phyloP scores from a whole-genome alignment of 2,888 invertebrate species.

The Imbricaverruca yamaguchii region DNA sequence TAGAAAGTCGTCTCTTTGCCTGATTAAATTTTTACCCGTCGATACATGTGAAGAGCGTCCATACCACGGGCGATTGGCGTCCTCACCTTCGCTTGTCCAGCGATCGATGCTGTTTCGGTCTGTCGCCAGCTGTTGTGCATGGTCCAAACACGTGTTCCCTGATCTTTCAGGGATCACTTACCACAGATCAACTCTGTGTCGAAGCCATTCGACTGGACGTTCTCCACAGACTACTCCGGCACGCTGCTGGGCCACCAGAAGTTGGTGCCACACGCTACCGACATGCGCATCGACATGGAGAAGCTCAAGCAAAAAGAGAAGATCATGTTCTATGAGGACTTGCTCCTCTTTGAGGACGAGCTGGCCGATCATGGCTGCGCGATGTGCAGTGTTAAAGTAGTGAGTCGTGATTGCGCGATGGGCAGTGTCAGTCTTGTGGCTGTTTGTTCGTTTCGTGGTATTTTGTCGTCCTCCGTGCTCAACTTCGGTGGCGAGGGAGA shows the following conservation, averaged over 20 bases:
- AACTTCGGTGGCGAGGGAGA: too few relatives aligned
- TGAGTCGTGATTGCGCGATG: constrained; percentile 47
- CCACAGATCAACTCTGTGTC: constrained; percentile 58
- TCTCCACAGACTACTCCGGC: constrained; percentile 84
- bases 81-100: too few relatives aligned
- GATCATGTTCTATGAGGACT: constrained; percentile 88
- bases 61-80: too few relatives aligned
- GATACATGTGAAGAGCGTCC: too few relatives aligned
- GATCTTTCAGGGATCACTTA: constrained; percentile 54
- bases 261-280: constrained; percentile 44
- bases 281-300: constrained; percentile 75
- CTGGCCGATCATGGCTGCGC: constrained; percentile 96
- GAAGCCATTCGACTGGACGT: constrained; percentile 96
- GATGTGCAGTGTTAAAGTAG: constrained; percentile 83
- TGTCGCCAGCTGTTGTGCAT: neutral
- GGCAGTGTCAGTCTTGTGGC: too few relatives aligned
- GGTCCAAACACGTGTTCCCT: too few relatives aligned
- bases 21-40: too few relatives aligned
- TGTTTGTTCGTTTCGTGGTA: too few relatives aligned
- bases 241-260: constrained; percentile 44
- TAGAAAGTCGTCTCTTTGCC: too few relatives aligned
- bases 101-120: too few relatives aligned
- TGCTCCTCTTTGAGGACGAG: constrained; percentile 95
- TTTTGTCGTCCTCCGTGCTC: too few relatives aligned
- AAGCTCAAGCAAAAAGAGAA: constrained; percentile 79